Base-by-base conservation (phyloP, 2,888 invertebrate genomes). In the Athrips mouffetella region DNA sequence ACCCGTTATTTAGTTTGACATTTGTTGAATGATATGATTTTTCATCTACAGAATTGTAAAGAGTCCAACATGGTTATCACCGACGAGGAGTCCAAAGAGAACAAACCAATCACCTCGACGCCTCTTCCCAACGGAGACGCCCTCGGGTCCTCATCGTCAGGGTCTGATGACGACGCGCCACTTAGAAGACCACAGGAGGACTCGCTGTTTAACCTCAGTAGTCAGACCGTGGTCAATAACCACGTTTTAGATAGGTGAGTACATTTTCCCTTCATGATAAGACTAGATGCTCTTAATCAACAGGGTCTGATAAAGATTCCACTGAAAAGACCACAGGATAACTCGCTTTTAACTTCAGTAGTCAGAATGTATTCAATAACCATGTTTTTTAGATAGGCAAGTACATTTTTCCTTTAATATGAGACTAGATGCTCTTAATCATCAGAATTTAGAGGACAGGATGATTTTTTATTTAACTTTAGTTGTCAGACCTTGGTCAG, bases 61-160 rank as follows among this genome's bases (percentile, higher is more conserved):
- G 84, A 86, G 27, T 59, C 76, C 0, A 74, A 63, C 49, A 62
- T 78, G 59, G 66, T 65, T 40, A 79, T 88, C 54, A 89, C 89
- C 0, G 89, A 89, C 63, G 89, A 89, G 55, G 89, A 89, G 54
- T 85, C 77, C 0, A 89, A 89, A 53, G 89, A 89, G 73, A 89
- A 89, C 67, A 87, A 89, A 60, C 88, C 88, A 0, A 80, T 87
- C 31, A 87, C 88, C 13, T 87, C 87, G 10, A 84, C 88, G 5
- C 88, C 89, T 2, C 65, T 86, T 2, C 73, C 76, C 3, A 84
- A 82, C 61, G 83, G 81, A 10, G 70, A 70, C 39, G 67, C 25
- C 2, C 16, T n/a, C 11, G 13, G 70, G 44, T 66, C 73, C n/a
- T 65, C 75, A 13, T 70, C 81, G 0, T 79, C 82, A 3, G 78